Percentiles rank a stretch among this genome's conserved stretches.
These are phyloP conservation scores for Origma solitaria DNA, from an alignment of 2,113 vertebrate genomes.

Conservation along the genomic window DNA sequence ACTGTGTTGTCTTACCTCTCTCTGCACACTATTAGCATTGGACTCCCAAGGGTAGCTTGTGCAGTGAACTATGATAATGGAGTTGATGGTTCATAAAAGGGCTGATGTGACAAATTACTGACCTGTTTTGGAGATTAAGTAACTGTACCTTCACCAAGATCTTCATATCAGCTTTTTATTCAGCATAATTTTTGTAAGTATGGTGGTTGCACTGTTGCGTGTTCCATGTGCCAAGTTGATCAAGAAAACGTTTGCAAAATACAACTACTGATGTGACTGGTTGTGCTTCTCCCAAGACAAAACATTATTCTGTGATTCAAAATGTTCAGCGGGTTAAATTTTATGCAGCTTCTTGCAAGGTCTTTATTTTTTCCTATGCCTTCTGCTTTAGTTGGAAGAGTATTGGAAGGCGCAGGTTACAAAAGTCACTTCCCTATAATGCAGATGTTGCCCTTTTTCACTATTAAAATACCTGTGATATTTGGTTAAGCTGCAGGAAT, in stretches of 20 bases:
- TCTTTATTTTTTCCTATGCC: background rate
- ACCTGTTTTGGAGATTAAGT: conserved; percentile 56
- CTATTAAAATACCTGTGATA: background rate
- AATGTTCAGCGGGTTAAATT: background rate
- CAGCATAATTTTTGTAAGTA: background rate
- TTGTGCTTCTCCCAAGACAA: background rate
- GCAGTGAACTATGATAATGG: conserved; percentile 67
- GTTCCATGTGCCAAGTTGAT: background rate
- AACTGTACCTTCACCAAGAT: conserved; percentile 9
- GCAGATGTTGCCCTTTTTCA: background rate
- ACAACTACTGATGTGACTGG: background rate
- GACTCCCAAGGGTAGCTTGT: conserved; percentile 49
- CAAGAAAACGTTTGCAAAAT: background rate
- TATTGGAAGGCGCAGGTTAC: background rate
- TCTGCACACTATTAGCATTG: conserved; percentile 51
- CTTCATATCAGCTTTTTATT: conserved; percentile 6
- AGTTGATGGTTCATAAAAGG: conserved; percentile 70
- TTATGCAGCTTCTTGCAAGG: background rate
- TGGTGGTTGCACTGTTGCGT: background rate
- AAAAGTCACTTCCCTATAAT: background rate
- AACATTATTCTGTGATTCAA: background rate
- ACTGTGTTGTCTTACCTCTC: conserved; percentile 22
- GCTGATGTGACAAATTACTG: conserved; percentile 67
- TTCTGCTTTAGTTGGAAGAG: background rate
- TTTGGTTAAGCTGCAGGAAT: background rate